A percentile compares a stretch with the other conserved stretches of the same genome.
phyloP scores from a whole-genome alignment of 2,113 vertebrate genomes.

The Nematolebias whitei region DNA sequence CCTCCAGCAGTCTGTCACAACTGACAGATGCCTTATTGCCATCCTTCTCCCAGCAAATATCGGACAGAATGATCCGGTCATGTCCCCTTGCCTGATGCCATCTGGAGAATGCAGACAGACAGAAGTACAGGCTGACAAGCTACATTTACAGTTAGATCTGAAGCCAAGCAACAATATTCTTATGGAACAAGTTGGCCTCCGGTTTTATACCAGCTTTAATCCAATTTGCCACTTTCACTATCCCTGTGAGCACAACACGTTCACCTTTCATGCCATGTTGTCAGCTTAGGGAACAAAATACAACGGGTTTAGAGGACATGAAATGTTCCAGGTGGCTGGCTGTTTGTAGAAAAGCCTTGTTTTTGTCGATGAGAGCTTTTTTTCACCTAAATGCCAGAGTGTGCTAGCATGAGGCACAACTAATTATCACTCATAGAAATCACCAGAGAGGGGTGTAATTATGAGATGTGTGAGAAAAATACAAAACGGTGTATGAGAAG shows the following conservation, averaged over 20 bases:
- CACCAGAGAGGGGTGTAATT: slow-evolving; percentile 19
- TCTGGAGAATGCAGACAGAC: slow-evolving; percentile 73
- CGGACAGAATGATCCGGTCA: slow-evolving; percentile 39
- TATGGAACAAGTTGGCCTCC: slow-evolving; percentile 17
- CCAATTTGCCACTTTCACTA: slow-evolving; percentile 50
- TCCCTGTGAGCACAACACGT: slow-evolving; percentile 24
- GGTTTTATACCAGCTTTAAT: slow-evolving; percentile 53
- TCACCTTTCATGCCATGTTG: slow-evolving; percentile 51
- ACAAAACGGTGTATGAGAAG: slow-evolving; percentile 10
- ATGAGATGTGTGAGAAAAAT: slow-evolving; percentile 21
- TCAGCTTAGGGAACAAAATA: slow-evolving; percentile 22
- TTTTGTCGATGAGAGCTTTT: slow-evolving; percentile 29
- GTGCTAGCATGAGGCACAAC: slow-evolving; percentile 12
- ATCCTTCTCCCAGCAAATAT: slow-evolving; percentile 40
- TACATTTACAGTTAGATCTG: slow-evolving; percentile 40
- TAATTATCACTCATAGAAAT: slow-evolving; percentile 33
- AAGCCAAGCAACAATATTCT: slow-evolving; percentile 53
- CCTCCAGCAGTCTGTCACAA: slow-evolving; percentile 56
- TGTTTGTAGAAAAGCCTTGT: slow-evolving; percentile 14
- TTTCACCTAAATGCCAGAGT: slow-evolving; percentile 23
- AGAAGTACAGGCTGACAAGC: slow-evolving; percentile 33
- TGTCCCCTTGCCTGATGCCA: slow-evolving; percentile 61
- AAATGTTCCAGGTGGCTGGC: slow-evolving; percentile 35
- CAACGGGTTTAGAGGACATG: slow-evolving; percentile 19
- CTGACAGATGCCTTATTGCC: slow-evolving; percentile 39